These are phyloP conservation scores for Drosophila yakuba DNA, from an alignment of 1,140 invertebrate genomes.

Conservation along the genomic window DNA sequence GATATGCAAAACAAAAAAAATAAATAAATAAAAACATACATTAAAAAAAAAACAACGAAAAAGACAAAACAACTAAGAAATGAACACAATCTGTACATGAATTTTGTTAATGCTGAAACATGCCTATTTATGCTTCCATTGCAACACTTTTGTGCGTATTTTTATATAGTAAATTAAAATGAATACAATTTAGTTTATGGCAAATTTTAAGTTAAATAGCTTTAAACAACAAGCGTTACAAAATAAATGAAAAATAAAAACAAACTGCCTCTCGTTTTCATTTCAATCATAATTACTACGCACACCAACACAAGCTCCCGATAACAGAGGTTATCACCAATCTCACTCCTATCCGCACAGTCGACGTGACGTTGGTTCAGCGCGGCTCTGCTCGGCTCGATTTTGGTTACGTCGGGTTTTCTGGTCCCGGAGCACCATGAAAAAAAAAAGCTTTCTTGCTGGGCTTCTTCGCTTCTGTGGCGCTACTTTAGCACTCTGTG, in stretches of 20 bases:
- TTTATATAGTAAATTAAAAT: constrained; percentile 77
- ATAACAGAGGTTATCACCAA: constrained; percentile 26
- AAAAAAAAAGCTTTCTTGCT: constrained; percentile 1
- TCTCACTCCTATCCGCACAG: not conserved
- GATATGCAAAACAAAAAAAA: not conserved
- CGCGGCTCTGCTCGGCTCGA: too few relatives aligned
- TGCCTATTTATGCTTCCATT: constrained; percentile 77
- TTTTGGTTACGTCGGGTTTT: not conserved
- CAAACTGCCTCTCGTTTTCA: not conserved
- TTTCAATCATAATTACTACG: not conserved
- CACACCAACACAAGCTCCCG: not conserved
- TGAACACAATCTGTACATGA: constrained; percentile 67
- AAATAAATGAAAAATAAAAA: constrained; percentile 59
- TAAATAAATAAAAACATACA: not conserved
- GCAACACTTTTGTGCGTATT: constrained; percentile 73
- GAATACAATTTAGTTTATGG: constrained; percentile 70
- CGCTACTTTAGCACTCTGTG: not conserved
- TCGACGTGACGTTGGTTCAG: not conserved
- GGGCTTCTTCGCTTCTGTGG: not conserved
- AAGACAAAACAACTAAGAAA: constrained; percentile 56
- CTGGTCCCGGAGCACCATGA: not conserved
- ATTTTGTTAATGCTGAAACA: constrained; percentile 74
- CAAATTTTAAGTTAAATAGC: constrained; percentile 73
- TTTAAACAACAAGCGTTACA: constrained; percentile 67
- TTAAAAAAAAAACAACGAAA: constrained; percentile 45